These are phyloP conservation scores for Isurus oxyrinchus DNA, from an alignment of 2,113 vertebrate species.

Conservation along the genomic window DNA sequence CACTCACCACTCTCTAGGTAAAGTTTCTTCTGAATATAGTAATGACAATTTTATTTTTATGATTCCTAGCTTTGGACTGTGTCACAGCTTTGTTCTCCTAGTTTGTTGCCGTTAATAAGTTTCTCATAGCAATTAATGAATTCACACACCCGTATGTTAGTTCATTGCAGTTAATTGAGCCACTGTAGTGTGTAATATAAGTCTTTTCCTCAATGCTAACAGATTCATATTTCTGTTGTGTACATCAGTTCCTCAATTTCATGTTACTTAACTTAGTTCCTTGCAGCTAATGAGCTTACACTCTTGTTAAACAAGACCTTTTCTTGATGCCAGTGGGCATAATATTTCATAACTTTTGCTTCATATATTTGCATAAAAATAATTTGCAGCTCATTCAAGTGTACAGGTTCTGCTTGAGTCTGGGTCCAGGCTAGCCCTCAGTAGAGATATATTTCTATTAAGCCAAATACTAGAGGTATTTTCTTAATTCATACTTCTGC, in stretches of 20 bases:
- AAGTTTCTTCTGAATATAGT: neutral
- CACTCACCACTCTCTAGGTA: neutral
- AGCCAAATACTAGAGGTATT: neutral
- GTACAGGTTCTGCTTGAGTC: neutral
- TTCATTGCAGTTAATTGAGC: neutral
- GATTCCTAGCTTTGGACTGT: neutral
- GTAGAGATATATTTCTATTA: slow-evolving; percentile 20
- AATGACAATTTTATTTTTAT: neutral
- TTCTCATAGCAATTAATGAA: neutral
- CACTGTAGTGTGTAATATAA: neutral
- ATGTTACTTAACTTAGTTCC: neutral
- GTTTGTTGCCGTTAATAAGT: neutral
- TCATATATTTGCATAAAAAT: slow-evolving; percentile 18
- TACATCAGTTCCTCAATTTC: neutral
- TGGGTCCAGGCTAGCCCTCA: neutral
- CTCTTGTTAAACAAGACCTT: slow-evolving; percentile 9
- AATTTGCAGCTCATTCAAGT: neutral
- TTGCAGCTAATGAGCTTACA: neutral
- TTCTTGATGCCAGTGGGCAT: neutral
- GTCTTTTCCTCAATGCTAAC: neutral
- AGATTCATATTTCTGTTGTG: slow-evolving; percentile 21
- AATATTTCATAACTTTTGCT: neutral
- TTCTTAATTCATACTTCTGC: slow-evolving; percentile 14
- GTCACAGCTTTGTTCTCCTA: neutral
- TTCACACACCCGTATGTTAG: neutral